Conservation (phyloP, 2,113 vertebrate genomes). For the Penelope pileata region DNA sequence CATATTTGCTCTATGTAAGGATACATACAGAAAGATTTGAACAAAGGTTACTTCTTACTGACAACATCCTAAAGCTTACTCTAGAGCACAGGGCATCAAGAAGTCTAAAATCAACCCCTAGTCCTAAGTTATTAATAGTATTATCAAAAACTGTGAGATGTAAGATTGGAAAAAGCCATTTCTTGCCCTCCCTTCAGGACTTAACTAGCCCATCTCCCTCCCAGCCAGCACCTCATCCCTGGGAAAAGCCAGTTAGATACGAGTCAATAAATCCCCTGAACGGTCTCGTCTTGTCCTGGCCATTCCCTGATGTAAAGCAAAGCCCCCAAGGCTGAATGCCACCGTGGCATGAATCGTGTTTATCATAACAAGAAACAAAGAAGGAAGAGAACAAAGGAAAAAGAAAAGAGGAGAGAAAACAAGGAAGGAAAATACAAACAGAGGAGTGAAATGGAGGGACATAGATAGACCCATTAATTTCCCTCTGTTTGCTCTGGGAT, state of each 20-base stretch:
- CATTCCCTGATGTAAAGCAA: background rate
- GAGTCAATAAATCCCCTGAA: background rate
- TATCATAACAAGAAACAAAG: slow-evolving; percentile 69
- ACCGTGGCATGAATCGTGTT: slow-evolving; percentile 50
- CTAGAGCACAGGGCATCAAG: background rate
- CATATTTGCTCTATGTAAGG: no score
- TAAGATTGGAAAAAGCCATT: no score
- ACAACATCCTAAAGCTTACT: background rate
- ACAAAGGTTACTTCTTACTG: no score
- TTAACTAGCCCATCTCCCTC: no score
- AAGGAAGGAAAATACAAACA: slow-evolving; percentile 42
- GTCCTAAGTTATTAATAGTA: no score
- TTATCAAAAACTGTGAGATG: no score
- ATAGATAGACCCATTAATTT: slow-evolving; percentile 72
- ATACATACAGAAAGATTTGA: no score
- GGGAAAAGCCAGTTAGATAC: background rate
- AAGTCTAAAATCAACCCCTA: background rate
- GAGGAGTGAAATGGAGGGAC: slow-evolving; percentile 36
- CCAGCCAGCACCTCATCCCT: background rate
- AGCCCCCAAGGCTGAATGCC: slow-evolving; percentile 19
- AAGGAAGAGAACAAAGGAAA: slow-evolving; percentile 40
- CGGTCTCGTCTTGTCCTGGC: background rate
- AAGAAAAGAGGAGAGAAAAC: slow-evolving; percentile 7
- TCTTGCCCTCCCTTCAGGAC: no score
- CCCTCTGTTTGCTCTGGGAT: slow-evolving; percentile 61